phyloP scores from a whole-genome alignment of 2,888 invertebrate genomes.

The Hemistola chrysoprasaria region DNA sequence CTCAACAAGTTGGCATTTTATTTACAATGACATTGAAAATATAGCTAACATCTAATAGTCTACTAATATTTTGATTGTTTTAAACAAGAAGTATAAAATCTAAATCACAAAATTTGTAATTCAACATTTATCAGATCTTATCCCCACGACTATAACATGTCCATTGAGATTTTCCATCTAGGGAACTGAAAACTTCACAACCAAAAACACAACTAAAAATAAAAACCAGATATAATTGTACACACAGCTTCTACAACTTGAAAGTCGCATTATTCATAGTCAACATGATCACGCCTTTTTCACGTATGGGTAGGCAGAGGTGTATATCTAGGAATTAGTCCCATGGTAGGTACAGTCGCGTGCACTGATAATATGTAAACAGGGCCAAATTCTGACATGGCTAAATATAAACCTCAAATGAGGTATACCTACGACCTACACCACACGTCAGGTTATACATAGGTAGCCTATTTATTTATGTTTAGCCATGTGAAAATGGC shows the following conservation, averaged over 20 bases:
- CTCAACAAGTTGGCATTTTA: slow-evolving; percentile 83
- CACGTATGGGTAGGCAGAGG: too few relatives aligned
- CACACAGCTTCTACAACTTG: slow-evolving; percentile 2
- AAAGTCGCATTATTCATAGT: slow-evolving; percentile 9
- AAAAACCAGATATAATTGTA: slow-evolving; percentile 14
- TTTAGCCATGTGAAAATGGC: too few relatives aligned
- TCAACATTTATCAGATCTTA: slow-evolving; percentile 72
- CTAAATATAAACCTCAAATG: too few relatives aligned
- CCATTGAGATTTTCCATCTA: slow-evolving; percentile 38
- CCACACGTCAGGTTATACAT: too few relatives aligned
- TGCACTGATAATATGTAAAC: too few relatives aligned
- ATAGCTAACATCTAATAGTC: slow-evolving; percentile 80
- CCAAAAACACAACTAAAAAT: slow-evolving; percentile 38
- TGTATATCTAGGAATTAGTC: too few relatives aligned
- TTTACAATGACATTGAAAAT: slow-evolving; percentile 83
- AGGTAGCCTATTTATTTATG: too few relatives aligned
- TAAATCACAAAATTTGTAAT: slow-evolving; percentile 79
- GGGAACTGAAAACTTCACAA: slow-evolving; percentile 46
- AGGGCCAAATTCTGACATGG: too few relatives aligned
- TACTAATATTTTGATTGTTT: slow-evolving; percentile 80
- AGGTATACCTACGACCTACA: too few relatives aligned
- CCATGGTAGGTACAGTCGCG: too few relatives aligned
- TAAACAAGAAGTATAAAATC: slow-evolving; percentile 83
- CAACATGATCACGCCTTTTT: too few relatives aligned
- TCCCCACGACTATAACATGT: slow-evolving; percentile 51